Base-by-base conservation (phyloP, 1,140 invertebrate species). In the Cotesia typhae region DNA sequence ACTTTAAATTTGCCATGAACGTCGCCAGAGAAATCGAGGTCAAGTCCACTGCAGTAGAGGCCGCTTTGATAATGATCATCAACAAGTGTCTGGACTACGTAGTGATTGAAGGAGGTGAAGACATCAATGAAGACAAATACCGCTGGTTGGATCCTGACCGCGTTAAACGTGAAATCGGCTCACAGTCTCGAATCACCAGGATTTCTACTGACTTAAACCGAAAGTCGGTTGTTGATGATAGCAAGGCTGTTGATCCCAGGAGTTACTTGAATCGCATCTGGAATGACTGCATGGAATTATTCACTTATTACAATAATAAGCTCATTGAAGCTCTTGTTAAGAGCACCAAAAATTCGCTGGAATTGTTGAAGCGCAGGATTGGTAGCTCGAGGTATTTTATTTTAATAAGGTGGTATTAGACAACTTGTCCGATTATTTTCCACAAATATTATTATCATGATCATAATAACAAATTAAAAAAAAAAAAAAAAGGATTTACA, bases 271-370 rank as follows among this genome's bases (percentile, higher is more conserved):
- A 79, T 71, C 88, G 88, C 64, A 87, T 92, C 7, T 89, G 92
- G n/a, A 90, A 89, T 52, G 91, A 93, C 80, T 93, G 91, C 75
- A 91, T 93, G 81, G 92, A 94, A 79, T 79, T 94, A 17, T 94
- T 93, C 81, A 89, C 89, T 7, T 92, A 91, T 81, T 94, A 93
- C 77, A 92, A 92, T 79, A 89, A 89, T 38, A 93, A 92, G 84
- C 88, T 92, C 20, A 85, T 91, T 53, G 91, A 92, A 72, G 83
- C 91, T 12, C 84, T 94, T 17, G 91, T 92, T 4, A 92, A 91
- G 78, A 89, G 90, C 70, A 92, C 91, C 0, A 91, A 90, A 79
- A 84, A 87, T 35, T 92, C 92, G n/a, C 82, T 94, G 55, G 92
- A 93, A 75, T 79, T 89, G 74, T 81, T 94, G 9, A 90, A 90